Percentiles rank a stretch among this genome's conserved stretches.
These are phyloP conservation scores for Myripristis murdjan DNA, from an alignment of 2,797 vertebrate species.

Conservation along the genomic window DNA sequence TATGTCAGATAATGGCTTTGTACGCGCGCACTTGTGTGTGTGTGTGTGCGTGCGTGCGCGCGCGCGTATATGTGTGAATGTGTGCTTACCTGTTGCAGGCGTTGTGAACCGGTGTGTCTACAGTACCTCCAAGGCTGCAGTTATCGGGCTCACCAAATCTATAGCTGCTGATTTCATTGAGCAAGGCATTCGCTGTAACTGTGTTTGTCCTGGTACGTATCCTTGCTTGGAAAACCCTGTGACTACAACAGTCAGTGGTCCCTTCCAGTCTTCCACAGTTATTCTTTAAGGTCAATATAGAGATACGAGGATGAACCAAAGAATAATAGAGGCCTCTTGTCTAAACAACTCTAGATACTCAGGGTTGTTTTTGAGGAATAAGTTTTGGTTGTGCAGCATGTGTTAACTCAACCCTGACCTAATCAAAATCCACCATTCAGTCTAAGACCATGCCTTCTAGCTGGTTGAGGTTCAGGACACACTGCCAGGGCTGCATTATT, in stretches of 20 bases:
- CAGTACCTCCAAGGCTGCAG: constrained; percentile 94
- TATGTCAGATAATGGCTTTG: constrained; percentile 58
- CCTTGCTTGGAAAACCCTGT: background rate
- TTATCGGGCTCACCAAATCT: constrained; percentile 96
- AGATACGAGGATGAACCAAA: background rate
- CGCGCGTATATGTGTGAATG: too few species aligned
- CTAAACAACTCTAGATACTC: background rate
- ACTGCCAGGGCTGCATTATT: background rate
- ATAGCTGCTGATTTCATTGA: constrained; percentile 95
- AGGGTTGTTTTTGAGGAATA: background rate
- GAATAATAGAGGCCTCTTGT: too few species aligned
- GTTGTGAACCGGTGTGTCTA: constrained; percentile 94
- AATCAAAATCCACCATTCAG: background rate
- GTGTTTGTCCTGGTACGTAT: constrained; percentile 86
- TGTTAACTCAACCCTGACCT: background rate
- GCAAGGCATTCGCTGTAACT: constrained; percentile 94
- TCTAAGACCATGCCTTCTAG: background rate
- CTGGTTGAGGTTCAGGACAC: background rate
- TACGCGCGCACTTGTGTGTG: constrained; percentile 14
- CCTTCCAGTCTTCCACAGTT: background rate
- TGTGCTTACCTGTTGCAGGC: constrained; percentile 81
- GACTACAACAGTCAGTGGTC: constrained; percentile 8
- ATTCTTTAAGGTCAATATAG: background rate
- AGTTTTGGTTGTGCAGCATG: background rate
- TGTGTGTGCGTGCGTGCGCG: too few species aligned